Evolutionary conservation across 2,888 invertebrate species (phyloP), one percentile per base, ranked within the genome.

Genomic region (Ophioninae sp.): DNA sequence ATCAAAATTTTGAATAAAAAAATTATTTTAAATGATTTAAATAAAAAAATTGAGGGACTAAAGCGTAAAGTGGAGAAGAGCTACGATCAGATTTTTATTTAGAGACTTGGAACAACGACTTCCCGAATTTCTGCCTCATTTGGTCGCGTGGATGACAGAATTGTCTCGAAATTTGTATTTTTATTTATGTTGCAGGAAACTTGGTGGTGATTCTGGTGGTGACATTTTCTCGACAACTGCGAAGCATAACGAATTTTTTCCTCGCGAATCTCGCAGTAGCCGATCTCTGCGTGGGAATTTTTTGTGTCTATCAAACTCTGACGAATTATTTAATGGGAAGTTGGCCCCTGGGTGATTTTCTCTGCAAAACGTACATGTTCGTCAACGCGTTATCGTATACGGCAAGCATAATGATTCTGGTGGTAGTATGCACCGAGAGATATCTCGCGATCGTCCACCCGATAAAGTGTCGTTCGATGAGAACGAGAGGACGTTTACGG

Each of bases 361-460:
- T 98, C 85, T 98, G 98, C 93, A 97, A 97, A 92, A 96, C 97
- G 95, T 98, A 98, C 93, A 96, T 97, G 94, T 98, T 98, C 91
- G 96, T 97, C 23, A 96, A 97, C 92, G 96, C 97, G 17, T 93
- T 98, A 87, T 97, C 97, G 91, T 98, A 98, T 93, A 97, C 97
- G 1, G 97, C 97, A 1, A 98, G 98, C 21, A 97, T 98, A 88
- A 96, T 97, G 90, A 98, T 98, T 86, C 93, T 98, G 85, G 97
- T 98, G 56, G 97, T 98, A 70, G 97, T 98, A 85, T 97, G 97
- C 90, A 96, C 96, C 69, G 98, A 98, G 92, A 94, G 97, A 87
- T 98, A 98, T 92, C 96, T 97, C 90, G 98, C 97, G 70, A 97
- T 96, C 89, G 97, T 96, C 89, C 97, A 96, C 92, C 97, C 96